Evolutionary conservation across 1,140 invertebrate species (phyloP).

Genomic region (Brachionus angularis): DNA sequence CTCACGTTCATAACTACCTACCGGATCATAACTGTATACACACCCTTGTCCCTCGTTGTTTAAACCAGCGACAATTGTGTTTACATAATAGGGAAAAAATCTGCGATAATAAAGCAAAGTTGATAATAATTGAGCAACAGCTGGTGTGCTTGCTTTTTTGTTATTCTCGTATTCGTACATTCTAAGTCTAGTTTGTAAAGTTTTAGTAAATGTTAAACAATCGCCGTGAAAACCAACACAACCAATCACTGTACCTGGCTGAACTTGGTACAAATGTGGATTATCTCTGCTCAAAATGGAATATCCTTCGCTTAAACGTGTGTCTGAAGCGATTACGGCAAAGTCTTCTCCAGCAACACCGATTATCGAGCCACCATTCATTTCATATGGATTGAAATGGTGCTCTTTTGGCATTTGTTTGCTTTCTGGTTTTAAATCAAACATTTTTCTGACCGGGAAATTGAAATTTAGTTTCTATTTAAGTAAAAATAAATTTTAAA

Average conservation of each 20-base stretch:
- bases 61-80: constrained; percentile 83
- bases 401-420: constrained; percentile 2
- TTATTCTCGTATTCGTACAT: constrained; percentile 94
- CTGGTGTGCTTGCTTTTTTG: constrained; percentile 82
- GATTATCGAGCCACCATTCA: constrained; percentile 51
- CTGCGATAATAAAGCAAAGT: constrained; percentile 91
- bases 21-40: constrained; percentile 91
- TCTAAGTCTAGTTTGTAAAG: constrained; percentile 39
- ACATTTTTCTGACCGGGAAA: constrained; percentile 1
- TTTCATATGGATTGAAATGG: constrained; percentile 33
- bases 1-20: constrained; percentile 81
- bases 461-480: too few relatives aligned
- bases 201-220: constrained; percentile 65
- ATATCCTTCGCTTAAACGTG: constrained; percentile 83
- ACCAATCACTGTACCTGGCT: constrained; percentile 46
- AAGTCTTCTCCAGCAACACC: constrained; percentile 89
- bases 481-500: too few relatives aligned
- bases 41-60: constrained; percentile 73
- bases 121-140: constrained; percentile 88
- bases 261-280: constrained; percentile 62
- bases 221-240: constrained; percentile 41
- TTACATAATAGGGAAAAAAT: constrained; percentile 97
- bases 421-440: not conserved
- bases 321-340: constrained; percentile 81
- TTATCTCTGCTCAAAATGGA: constrained; percentile 81